These are phyloP conservation scores for Tadarida brasiliensis DNA, from an alignment of 2,797 vertebrate species.

Conservation along the genomic window DNA sequence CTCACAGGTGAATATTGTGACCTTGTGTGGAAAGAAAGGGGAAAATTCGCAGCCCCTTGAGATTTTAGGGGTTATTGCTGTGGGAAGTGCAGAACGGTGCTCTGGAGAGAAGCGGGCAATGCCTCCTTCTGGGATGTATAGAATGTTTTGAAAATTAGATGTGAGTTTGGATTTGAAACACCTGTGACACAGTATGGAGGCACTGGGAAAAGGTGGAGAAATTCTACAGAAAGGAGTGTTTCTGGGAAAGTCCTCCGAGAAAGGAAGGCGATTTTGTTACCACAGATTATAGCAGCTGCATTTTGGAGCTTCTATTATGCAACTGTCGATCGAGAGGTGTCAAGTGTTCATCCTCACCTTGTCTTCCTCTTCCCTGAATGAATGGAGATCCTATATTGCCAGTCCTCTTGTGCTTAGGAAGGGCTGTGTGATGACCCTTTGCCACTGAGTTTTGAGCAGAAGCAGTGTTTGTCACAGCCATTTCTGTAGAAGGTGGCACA, in stretches of 20 bases:
- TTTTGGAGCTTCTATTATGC: background rate
- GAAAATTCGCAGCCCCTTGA: background rate
- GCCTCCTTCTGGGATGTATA: background rate
- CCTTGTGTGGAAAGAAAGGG: background rate
- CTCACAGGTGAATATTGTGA: background rate
- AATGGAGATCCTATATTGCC: background rate
- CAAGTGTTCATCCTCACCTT: background rate
- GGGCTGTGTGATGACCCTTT: background rate
- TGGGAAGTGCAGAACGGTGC: background rate
- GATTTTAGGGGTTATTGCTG: background rate
- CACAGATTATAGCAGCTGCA: background rate
- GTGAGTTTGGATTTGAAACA: background rate
- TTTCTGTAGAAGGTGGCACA: background rate
- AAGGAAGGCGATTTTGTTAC: background rate
- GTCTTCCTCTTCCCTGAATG: background rate
- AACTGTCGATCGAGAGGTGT: background rate
- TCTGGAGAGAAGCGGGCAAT: background rate
- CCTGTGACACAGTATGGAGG: background rate
- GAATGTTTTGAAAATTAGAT: background rate
- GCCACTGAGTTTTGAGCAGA: background rate
- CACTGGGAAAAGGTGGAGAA: background rate
- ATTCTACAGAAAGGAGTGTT: background rate
- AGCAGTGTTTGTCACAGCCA: background rate
- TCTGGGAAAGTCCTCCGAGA: background rate
- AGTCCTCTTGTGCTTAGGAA: background rate